Conservation (phyloP, 2,113 vertebrate species). For the Zingel zingel region DNA sequence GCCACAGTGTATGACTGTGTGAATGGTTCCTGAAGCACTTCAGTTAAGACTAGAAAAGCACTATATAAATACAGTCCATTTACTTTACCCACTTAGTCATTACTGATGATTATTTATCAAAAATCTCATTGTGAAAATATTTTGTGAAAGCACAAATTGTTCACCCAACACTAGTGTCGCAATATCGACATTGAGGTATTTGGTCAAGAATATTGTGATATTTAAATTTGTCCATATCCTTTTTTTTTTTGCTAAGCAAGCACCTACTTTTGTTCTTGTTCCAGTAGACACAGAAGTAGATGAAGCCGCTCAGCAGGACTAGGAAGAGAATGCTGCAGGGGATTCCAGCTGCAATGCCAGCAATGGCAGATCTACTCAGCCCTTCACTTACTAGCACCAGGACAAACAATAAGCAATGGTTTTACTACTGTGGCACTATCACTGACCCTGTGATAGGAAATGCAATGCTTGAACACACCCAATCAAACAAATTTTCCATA, state of each 20-base stretch:
- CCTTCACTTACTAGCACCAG: slow-evolving; percentile 51
- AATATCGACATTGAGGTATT: no score
- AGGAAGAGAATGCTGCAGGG: slow-evolving; percentile 79
- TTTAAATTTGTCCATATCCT: no score
- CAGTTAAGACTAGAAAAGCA: no score
- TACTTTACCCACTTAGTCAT: no score
- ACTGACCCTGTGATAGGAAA: background rate
- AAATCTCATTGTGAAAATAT: no score
- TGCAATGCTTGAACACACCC: background rate
- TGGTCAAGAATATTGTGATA: no score
- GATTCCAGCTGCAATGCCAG: slow-evolving; percentile 83
- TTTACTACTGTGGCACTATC: background rate
- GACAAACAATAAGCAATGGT: background rate
- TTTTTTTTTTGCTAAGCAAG: background rate
- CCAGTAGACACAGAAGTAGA: slow-evolving; percentile 60
- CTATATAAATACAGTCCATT: no score
- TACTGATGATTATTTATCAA: no score
- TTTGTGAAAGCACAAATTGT: no score
- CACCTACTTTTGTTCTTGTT: slow-evolving; percentile 66
- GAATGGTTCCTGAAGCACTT: no score
- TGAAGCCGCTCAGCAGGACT: slow-evolving; percentile 56
- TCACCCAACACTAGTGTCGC: no score
- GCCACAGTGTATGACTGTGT: no score
- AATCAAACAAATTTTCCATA: slow-evolving; percentile 1
- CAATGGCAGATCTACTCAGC: slow-evolving; percentile 74